Percentiles rank a stretch among this genome's conserved stretches.
phyloP scores from a whole-genome alignment of 2,888 invertebrate genomes.

The Agapostemon virescens region DNA sequence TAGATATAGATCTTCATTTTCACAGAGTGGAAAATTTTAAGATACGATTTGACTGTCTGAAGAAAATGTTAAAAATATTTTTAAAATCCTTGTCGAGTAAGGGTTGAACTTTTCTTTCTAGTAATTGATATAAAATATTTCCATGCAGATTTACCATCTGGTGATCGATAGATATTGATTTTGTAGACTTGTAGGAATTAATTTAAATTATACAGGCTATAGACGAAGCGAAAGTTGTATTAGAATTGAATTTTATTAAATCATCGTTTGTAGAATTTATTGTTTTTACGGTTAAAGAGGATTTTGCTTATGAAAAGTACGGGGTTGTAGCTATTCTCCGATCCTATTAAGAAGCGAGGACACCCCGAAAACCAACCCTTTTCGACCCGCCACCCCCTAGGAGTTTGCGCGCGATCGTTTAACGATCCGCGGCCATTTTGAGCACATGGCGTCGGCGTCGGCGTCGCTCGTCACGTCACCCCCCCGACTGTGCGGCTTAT shows the following conservation, averaged over 20 bases:
- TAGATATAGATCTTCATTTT: too few species aligned
- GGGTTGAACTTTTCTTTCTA: background rate
- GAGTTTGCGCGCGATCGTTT: constrained; percentile 75
- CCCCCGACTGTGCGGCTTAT: constrained; percentile 73
- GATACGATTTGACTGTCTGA: too few species aligned
- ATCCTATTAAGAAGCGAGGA: constrained; percentile 61
- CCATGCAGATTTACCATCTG: background rate
- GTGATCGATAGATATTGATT: background rate
- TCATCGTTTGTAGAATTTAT: background rate
- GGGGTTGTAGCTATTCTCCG: constrained; percentile 61
- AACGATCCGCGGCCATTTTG: constrained; percentile 76
- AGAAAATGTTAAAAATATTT: background rate
- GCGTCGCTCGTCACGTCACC: constrained; percentile 73
- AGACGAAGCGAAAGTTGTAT: background rate
- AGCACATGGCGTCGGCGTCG: constrained; percentile 74
- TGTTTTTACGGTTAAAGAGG: too few species aligned
- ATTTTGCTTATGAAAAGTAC: background rate
- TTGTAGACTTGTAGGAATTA: background rate
- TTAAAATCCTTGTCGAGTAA: background rate
- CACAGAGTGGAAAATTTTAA: too few species aligned
- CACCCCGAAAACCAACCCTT: constrained; percentile 64
- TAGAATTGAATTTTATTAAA: background rate
- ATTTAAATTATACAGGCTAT: background rate
- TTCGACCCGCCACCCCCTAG: constrained; percentile 47
- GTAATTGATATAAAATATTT: background rate